These are phyloP conservation scores for Trachelus iudaicus DNA, from an alignment of 2,888 invertebrate species.

Conservation along the genomic window DNA sequence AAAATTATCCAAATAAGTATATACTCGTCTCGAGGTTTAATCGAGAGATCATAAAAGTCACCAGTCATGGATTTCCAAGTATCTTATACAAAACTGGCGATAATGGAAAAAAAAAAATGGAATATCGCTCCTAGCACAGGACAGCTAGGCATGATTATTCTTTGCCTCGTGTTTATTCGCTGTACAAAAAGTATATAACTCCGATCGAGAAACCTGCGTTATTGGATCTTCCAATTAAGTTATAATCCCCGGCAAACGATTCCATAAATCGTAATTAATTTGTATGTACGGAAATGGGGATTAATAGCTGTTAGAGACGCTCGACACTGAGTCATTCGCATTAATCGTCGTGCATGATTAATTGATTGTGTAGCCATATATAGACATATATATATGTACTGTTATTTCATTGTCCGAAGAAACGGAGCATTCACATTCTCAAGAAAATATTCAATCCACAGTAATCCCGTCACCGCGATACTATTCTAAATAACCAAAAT, in stretches of 20 bases:
- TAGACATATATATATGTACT: background rate
- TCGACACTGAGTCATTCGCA: background rate
- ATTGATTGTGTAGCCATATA: background rate
- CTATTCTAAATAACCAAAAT: background rate
- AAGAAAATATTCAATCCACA: background rate
- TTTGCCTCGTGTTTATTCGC: background rate
- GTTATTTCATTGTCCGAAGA: background rate
- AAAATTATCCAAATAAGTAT: background rate
- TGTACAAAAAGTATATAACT: background rate
- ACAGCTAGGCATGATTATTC: background rate
- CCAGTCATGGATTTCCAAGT: constrained; percentile 44
- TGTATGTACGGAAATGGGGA: background rate
- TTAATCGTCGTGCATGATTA: background rate
- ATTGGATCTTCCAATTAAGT: background rate
- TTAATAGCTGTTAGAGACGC: background rate
- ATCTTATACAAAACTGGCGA: background rate
- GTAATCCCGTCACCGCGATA: background rate
- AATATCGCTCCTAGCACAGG: background rate
- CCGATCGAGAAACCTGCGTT: background rate
- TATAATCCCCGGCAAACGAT: background rate
- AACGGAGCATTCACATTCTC: background rate
- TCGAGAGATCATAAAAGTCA: constrained; percentile 6
- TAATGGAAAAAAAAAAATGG: background rate
- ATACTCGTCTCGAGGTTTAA: background rate
- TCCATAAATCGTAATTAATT: background rate